Base-by-base conservation (phyloP, 2,888 invertebrate genomes). In the Thymelicus sylvestris region DNA sequence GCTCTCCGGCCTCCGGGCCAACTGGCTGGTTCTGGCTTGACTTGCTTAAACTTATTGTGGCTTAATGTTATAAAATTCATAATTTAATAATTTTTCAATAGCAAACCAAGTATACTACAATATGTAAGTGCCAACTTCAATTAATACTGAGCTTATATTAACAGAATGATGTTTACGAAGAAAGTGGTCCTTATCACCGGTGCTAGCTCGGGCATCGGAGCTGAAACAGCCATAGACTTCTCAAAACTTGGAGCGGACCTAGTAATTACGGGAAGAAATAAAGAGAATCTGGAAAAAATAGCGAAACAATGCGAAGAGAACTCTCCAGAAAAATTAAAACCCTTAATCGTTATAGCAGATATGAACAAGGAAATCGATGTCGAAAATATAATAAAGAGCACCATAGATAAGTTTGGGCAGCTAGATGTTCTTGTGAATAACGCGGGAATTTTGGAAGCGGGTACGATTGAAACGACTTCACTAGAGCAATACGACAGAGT, bases 401-500 rank as follows among this genome's bases (percentile, higher is more conserved):
- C 97, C 0, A 88, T 98, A 10, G 89, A 95, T 15, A 94, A 95
- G 74, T 97, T 94, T 81, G 94, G 95, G 0, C 95, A 95, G 82
- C 85, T 98, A 7, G 97, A 98, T 90, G 95, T 98, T 44, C 87
- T 98, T 55, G 95, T 98, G 0, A 98, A 98, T 85, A 98, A 97
- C 91, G 98, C 98, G 64, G 99, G 98, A n/a, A 95, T 97, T 66
- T 86, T 98, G 50, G 96, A 96, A 84, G 87, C 90, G 4, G 98
- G 98, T 6, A 93, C 95, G 5, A 97, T 98, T 79, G 98, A 98
- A 90, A 96, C 94, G 66, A 97, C 98, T 0, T 95, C 95, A 31
- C 80, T 98, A 72, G 97, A 96, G 31, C 97, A 98, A 82, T 98
- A 96, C 83, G 99, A 99, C 84, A 94, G 96, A 78, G 91, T 98